phyloP scores from a whole-genome alignment of 2,888 invertebrate genomes.

The Iphiclides podalirius region DNA sequence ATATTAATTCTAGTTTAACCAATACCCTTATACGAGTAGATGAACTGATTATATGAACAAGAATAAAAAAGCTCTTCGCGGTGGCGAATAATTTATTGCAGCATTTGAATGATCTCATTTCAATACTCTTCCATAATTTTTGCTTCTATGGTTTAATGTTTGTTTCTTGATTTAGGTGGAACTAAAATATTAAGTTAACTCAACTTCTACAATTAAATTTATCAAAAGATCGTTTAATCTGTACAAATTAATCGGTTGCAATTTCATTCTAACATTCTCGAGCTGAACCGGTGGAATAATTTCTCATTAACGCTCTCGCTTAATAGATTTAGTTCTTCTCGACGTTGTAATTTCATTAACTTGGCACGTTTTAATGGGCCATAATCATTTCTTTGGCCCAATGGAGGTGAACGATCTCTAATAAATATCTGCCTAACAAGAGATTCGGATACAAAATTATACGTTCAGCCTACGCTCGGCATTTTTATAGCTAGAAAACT shows the following conservation, averaged over 20 bases:
- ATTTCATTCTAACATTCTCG: too few relatives aligned
- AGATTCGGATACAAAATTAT: constrained; percentile 17
- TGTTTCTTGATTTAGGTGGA: too few relatives aligned
- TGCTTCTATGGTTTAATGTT: background rate
- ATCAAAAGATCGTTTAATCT: too few relatives aligned
- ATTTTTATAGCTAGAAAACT: constrained; percentile 19
- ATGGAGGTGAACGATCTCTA: constrained; percentile 15
- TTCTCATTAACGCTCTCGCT: constrained; percentile 17
- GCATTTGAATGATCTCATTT: too few relatives aligned
- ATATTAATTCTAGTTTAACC: background rate
- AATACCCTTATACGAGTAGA: too few relatives aligned
- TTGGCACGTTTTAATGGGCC: constrained; percentile 17
- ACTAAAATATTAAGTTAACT: too few relatives aligned
- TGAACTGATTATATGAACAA: too few relatives aligned
- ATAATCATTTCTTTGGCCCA: constrained; percentile 14
- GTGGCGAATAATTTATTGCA: background rate
- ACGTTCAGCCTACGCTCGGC: constrained; percentile 11
- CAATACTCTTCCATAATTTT: too few relatives aligned
- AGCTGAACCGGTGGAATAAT: too few relatives aligned
- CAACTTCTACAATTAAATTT: too few relatives aligned
- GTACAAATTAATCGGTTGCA: too few relatives aligned
- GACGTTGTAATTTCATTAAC: constrained; percentile 23
- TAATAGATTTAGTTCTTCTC: constrained; percentile 17
- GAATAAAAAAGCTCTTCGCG: background rate
- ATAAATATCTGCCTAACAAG: constrained; percentile 22